Evolutionary conservation across 2,888 invertebrate genomes (phyloP).

Genomic region (Antheraea yamamai): DNA sequence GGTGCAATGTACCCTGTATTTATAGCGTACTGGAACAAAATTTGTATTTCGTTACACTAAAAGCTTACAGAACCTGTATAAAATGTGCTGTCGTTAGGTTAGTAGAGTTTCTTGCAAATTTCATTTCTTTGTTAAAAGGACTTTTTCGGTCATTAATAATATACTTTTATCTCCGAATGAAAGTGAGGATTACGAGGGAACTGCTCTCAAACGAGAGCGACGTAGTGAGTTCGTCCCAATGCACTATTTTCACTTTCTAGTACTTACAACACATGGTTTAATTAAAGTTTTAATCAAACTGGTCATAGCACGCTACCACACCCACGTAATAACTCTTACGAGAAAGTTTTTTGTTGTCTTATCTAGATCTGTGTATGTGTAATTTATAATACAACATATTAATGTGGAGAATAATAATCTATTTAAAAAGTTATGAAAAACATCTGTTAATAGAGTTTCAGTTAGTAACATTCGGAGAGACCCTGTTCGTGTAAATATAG

Average conservation of each 20-base stretch:
- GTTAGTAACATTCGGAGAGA: background rate
- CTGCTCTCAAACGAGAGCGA: background rate
- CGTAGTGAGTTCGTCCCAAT: background rate
- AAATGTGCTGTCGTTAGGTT: background rate
- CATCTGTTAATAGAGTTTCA: background rate
- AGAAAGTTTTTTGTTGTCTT: constrained; percentile 7
- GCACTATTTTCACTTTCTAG: constrained; percentile 4
- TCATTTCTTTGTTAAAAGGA: background rate
- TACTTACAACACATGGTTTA: constrained; percentile 1
- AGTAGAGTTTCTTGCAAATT: background rate
- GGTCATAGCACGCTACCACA: background rate
- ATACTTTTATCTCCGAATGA: background rate
- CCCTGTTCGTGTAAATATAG: background rate
- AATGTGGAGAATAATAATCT: background rate
- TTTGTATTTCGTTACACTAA: background rate
- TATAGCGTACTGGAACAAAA: background rate
- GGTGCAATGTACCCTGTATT: background rate
- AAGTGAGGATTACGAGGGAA: background rate
- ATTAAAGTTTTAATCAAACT: constrained; percentile 9
- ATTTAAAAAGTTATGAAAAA: no score
- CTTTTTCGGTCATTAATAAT: background rate
- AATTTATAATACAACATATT: background rate
- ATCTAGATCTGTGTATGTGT: background rate
- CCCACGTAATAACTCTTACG: constrained; percentile 1
- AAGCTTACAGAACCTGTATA: constrained; percentile 1